Percentiles rank a stretch among this genome's conserved stretches.
These are phyloP conservation scores for Clarias gariepinus DNA, from an alignment of 2,113 vertebrate species.

Conservation along the genomic window DNA sequence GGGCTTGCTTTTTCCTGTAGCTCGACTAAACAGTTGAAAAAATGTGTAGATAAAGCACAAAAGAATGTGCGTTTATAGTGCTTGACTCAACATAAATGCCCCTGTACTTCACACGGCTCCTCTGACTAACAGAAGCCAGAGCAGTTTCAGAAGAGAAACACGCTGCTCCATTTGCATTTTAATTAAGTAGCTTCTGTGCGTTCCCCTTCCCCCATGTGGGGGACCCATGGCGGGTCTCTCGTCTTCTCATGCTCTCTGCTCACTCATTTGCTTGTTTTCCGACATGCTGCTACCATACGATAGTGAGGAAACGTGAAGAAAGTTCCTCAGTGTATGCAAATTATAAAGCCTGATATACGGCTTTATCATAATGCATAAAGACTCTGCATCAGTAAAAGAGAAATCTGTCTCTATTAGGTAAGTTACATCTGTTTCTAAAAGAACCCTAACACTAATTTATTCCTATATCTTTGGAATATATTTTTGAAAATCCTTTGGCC, in stretches of 20 bases:
- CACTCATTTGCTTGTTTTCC: neutral
- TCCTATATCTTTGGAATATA: neutral
- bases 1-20: neutral
- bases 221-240: slow-evolving; percentile 43
- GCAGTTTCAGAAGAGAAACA: slow-evolving; percentile 29
- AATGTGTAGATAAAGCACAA: neutral
- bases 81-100: neutral
- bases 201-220: slow-evolving; percentile 46
- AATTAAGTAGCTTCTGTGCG: slow-evolving; percentile 67
- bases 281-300: neutral
- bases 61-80: neutral
- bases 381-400: neutral
- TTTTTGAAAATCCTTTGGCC: neutral
- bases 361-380: neutral
- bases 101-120: neutral
- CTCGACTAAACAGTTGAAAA: neutral
- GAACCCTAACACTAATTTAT: neutral
- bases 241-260: slow-evolving; percentile 17
- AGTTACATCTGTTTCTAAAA: neutral
- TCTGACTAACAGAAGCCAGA: neutral
- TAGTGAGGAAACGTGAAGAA: neutral
- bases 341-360: neutral
- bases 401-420: neutral
- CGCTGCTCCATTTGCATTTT: slow-evolving; percentile 70
- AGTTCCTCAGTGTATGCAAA: neutral